A percentile compares a stretch with the other conserved stretches of the same genome.
phyloP scores from a whole-genome alignment of 1,140 invertebrate genomes.

The Phymorhynchus buccinoides region DNA sequence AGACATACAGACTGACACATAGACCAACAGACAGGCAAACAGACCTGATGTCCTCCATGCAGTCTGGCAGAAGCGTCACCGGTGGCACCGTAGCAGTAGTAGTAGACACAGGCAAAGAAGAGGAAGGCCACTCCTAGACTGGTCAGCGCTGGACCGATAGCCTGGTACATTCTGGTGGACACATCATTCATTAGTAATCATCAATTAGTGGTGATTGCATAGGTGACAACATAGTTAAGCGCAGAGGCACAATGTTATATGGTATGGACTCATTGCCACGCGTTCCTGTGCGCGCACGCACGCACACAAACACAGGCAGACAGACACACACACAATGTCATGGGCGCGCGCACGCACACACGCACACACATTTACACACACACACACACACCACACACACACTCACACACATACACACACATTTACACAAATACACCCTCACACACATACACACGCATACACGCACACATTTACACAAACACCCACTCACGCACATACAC shows the following conservation, averaged over 20 bases:
- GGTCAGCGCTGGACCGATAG: constrained; percentile 25
- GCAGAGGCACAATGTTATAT: no score
- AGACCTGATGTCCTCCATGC: constrained; percentile 20
- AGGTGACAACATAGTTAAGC: no score
- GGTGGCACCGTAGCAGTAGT: constrained; percentile 37
- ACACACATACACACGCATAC: not conserved
- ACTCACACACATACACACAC: not conserved
- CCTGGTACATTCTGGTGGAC: constrained; percentile 40
- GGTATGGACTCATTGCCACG: no score
- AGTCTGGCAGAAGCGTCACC: not conserved
- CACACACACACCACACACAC: constrained; percentile 6
- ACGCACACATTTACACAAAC: not conserved
- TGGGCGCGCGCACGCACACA: no score
- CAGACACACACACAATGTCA: no score
- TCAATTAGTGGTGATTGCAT: no score
- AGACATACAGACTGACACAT: no score
- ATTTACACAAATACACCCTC: not conserved
- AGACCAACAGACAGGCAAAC: no score
- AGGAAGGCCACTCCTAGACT: constrained; percentile 25
- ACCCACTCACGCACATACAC: not conserved
- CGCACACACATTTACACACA: not conserved
- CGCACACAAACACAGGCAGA: no score
- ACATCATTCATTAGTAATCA: no score
- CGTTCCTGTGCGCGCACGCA: no score
- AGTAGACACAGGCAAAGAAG: constrained; percentile 35